Evolutionary conservation across 2,797 vertebrate genomes (phyloP).

Genomic region (Hapalemur alaotrensis): DNA sequence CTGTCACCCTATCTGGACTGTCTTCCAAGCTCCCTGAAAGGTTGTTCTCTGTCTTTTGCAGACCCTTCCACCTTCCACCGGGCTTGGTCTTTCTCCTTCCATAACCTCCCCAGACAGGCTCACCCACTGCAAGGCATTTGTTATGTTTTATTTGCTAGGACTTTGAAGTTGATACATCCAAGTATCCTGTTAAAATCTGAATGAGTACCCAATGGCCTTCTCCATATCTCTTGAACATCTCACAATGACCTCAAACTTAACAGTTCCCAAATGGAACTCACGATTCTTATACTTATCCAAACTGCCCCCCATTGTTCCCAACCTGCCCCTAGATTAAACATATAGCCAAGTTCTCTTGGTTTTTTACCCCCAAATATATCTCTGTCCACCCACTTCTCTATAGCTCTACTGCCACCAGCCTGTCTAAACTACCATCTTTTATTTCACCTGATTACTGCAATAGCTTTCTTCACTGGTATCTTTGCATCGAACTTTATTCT

Average conservation of each 20-base stretch:
- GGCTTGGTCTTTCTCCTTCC: background rate
- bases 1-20: background rate
- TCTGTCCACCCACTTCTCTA: background rate
- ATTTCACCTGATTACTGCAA: accelerated
- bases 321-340: background rate
- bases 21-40: background rate
- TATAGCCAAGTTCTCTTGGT: background rate
- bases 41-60: background rate
- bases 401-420: background rate
- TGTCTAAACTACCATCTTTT: accelerated
- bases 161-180: accelerated
- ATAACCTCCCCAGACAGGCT: background rate
- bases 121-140: accelerated
- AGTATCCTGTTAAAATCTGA: accelerated
- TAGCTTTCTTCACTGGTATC: background rate
- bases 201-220: accelerated
- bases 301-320: accelerated
- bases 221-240: background rate
- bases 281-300: background rate
- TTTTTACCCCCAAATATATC: background rate
- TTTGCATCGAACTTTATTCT: background rate
- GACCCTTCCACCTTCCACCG: background rate
- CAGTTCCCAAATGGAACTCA: background rate
- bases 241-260: background rate
- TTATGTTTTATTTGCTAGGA: accelerated